These are phyloP conservation scores for Leptinotarsa texana DNA, from an alignment of 1,140 invertebrate species.

Conservation along the genomic window DNA sequence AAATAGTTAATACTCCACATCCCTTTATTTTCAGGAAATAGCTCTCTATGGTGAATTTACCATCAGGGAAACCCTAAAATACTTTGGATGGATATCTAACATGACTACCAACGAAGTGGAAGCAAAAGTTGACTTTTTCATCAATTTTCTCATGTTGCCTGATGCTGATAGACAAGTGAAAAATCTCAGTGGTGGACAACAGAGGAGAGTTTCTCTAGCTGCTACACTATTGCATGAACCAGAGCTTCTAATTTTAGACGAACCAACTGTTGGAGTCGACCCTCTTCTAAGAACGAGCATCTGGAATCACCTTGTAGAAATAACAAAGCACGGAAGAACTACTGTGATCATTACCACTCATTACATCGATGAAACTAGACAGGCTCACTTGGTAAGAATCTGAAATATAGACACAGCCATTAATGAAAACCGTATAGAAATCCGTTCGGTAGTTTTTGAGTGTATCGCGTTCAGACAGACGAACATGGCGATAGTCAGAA, in stretches of 20 bases:
- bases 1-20: too few relatives aligned
- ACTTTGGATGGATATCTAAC: conserved; percentile 87
- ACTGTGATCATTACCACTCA: conserved; percentile 98
- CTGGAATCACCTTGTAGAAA: conserved; percentile 91
- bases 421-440: too few relatives aligned
- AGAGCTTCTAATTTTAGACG: conserved; percentile 89
- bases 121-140: conserved; percentile 77
- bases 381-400: conserved; percentile 75
- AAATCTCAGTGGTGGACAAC: conserved; percentile 88
- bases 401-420: too few relatives aligned
- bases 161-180: conserved; percentile 66
- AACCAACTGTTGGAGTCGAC: conserved; percentile 94
- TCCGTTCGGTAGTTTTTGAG: too few relatives aligned
- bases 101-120: conserved; percentile 76
- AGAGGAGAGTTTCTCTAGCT: conserved; percentile 84
- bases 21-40: conserved; percentile 69
- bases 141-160: conserved; percentile 75
- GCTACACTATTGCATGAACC: conserved; percentile 86
- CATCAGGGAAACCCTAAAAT: conserved; percentile 87
- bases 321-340: conserved; percentile 82
- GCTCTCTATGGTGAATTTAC: conserved; percentile 91
- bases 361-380: conserved; percentile 95
- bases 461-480: too few relatives aligned
- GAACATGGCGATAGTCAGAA: too few relatives aligned
- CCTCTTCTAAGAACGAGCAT: conserved; percentile 91